Evolutionary conservation across 35 echinoderm and acorn worm species (phyloP).

Genomic region (Diadema setosum): DNA sequence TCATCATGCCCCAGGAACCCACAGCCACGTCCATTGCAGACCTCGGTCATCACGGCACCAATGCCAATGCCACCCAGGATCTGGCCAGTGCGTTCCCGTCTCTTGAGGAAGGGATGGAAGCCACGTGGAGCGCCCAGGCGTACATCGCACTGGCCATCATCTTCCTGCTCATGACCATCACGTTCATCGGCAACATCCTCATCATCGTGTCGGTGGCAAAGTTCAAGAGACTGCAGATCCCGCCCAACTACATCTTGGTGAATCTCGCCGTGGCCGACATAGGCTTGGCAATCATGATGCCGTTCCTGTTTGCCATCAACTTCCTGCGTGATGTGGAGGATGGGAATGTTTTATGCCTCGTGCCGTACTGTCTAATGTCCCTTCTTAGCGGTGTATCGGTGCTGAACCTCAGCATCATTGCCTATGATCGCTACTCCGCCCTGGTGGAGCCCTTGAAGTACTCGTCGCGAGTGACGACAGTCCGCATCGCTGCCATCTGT

Average conservation of each 20-base stretch:
- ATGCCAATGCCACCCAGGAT: background rate
- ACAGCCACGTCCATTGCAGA: background rate
- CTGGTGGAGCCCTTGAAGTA: constrained; percentile 92
- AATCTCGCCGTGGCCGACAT: constrained; percentile 85
- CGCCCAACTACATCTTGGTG: constrained; percentile 87
- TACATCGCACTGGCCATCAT: constrained; percentile 18
- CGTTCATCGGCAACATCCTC: constrained; percentile 64
- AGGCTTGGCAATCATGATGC: constrained; percentile 33
- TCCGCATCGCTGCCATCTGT: constrained; percentile 38
- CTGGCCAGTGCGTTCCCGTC: background rate
- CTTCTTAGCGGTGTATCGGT: constrained; percentile 68
- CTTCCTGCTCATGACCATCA: constrained; percentile 28
- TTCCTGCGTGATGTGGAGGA: background rate
- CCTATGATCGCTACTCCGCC: constrained; percentile 88
- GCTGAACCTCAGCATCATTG: constrained; percentile 61
- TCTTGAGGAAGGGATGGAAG: background rate
- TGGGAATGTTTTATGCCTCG: constrained; percentile 20
- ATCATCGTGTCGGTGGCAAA: constrained; percentile 63
- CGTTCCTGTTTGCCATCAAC: constrained; percentile 20
- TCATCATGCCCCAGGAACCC: constrained; percentile 17
- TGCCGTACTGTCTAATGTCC: constrained; percentile 56
- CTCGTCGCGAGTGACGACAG: constrained; percentile 51
- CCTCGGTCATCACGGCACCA: background rate
- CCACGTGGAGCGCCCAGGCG: background rate
- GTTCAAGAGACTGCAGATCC: constrained; percentile 94